These are phyloP conservation scores for Pardalotus punctatus DNA, from an alignment of 2,113 vertebrate genomes.

Conservation along the genomic window DNA sequence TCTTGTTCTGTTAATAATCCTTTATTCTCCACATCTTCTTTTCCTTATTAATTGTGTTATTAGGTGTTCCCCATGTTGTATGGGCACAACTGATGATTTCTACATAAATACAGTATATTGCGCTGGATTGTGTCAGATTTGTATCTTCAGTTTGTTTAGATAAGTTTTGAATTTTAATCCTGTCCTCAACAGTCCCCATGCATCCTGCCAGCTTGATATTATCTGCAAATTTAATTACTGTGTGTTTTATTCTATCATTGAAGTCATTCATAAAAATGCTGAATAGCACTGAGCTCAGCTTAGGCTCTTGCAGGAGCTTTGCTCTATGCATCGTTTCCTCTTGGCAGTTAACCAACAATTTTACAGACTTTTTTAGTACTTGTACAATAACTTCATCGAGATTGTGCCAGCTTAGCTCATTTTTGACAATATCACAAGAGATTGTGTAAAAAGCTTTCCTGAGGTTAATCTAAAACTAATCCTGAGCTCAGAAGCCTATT, in stretches of 20 bases:
- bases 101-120: background rate
- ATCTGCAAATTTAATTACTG: slow-evolving; percentile 17
- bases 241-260: background rate
- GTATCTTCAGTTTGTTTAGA: background rate
- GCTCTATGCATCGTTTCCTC: background rate
- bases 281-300: slow-evolving; percentile 4
- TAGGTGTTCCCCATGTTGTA: background rate
- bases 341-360: background rate
- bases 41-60: background rate
- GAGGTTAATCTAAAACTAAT: slow-evolving; percentile 32
- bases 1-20: background rate
- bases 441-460: slow-evolving; percentile 18
- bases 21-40: background rate
- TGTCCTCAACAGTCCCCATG: background rate
- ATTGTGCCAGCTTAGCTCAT: slow-evolving; percentile 1
- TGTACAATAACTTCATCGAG: background rate
- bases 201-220: background rate
- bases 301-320: background rate
- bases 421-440: slow-evolving; percentile 10
- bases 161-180: background rate
- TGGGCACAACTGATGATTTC: background rate
- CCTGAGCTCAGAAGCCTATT: slow-evolving; percentile 12
- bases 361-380: background rate
- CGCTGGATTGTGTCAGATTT: background rate
- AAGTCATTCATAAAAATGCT: slow-evolving; percentile 6